A percentile compares a stretch with the other conserved stretches of the same genome.
phyloP scores from a whole-genome alignment of 2,797 vertebrate species.

The Fistularia tabacaria region DNA sequence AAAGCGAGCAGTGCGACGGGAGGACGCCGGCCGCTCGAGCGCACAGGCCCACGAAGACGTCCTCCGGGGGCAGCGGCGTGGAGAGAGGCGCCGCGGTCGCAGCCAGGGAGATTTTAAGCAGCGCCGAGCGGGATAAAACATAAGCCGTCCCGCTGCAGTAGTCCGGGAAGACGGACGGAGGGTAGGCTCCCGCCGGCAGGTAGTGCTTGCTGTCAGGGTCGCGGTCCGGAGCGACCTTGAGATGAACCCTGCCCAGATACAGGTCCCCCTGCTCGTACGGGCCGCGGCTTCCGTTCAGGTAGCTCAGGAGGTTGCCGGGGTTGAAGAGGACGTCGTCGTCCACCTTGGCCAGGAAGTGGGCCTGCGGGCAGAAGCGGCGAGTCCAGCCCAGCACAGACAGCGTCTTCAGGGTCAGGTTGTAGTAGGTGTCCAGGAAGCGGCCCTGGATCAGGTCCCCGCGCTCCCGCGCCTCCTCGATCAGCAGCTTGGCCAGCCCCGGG shows the following conservation, averaged over 20 bases:
- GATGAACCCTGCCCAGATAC: slow-evolving; percentile 85
- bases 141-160: slow-evolving; percentile 90
- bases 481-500: slow-evolving; percentile 60
- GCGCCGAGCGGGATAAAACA: slow-evolving; percentile 76
- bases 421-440: slow-evolving; percentile 79
- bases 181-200: slow-evolving; percentile 68
- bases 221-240: slow-evolving; percentile 71
- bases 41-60: slow-evolving; percentile 83
- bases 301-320: slow-evolving; percentile 62
- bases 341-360: slow-evolving; percentile 67
- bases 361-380: slow-evolving; percentile 66
- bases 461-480: slow-evolving; percentile 69
- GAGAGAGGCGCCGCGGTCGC: slow-evolving; percentile 58
- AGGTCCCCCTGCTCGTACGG: slow-evolving; percentile 62
- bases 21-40: slow-evolving; percentile 75
- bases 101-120: slow-evolving; percentile 72
- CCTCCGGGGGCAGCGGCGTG: slow-evolving; percentile 78
- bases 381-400: slow-evolving; percentile 80
- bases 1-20: slow-evolving; percentile 78
- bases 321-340: slow-evolving; percentile 78
- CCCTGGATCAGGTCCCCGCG: slow-evolving; percentile 77
- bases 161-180: slow-evolving; percentile 74
- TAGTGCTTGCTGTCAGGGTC: slow-evolving; percentile 73
- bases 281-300: slow-evolving; percentile 64
- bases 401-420: slow-evolving; percentile 85